Base-by-base conservation (phyloP, 2,797 vertebrate genomes). In the Falco peregrinus region DNA sequence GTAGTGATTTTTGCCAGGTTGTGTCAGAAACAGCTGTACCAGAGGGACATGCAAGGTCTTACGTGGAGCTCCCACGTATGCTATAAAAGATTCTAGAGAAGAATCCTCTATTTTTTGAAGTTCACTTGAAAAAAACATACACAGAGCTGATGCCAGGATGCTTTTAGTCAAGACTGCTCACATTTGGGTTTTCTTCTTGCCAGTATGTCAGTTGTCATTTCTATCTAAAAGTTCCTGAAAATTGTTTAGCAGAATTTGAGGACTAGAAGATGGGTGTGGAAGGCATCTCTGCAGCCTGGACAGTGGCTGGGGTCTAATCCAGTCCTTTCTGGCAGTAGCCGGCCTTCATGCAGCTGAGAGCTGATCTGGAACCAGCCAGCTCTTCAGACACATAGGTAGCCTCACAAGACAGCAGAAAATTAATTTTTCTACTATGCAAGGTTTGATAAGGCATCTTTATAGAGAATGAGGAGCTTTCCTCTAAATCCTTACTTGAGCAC, bases 281-380 rank as follows among this genome's bases (percentile, higher is more conserved):
- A 83, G 29, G 24, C 39, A 74, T n/a, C 16, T 74, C 47, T 0
- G 0, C 14, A 76, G 51, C 6, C 24, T 2, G 2, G 68, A 39
- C 2, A 5, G 31, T 43, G 28, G 8, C 24, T 41, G 63, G 25
- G 24, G 24, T 80, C 60, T 83, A 70, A 83, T 51, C 39, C 26
- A 83, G 24, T 21, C 22, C 13, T 31, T 79, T 65, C 63, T 79
- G 76, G 51, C n/a, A 69, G 43, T 6, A 63, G 33, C 0, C 0
- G 59, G 13, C 6, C 33, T 25, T 81, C 3, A 1, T 12, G 31
- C 5, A 63, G 41, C 54, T 84, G n/a, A 77, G 33, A 69, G 29
- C 17, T 54, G 0, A 24, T 35, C 16, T 51, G 25, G 41, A 61
- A 87, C 8, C 20, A 65, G 41, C 3, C 41, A 43, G 41, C 41